Evolutionary conservation across 2,888 invertebrate species (phyloP), one percentile per base, ranked within the genome.

Genomic region (Microctonus hyperodae): DNA sequence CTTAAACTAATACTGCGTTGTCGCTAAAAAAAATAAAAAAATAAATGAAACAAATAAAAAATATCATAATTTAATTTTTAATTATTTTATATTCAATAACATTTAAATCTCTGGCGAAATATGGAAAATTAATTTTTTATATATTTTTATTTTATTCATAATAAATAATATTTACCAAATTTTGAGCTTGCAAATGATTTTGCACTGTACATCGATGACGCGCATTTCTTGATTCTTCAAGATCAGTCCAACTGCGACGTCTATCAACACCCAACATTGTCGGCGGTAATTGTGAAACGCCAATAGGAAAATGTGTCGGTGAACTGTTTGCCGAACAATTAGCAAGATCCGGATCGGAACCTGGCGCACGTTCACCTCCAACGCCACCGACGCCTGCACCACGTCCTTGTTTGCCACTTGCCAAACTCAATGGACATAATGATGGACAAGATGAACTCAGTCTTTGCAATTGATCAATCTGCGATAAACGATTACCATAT

Each of bases 221-320:
- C 53, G 77, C 79, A 60, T 79, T 78, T 58, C 81, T 76, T 2
- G 77, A 85, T 78, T 91, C 91, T 81, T 94, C 94, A 67, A 93
- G 86, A n/a, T 93, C 94, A 5, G 94, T 93, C 95, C 95, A 95
- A 72, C 94, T 94, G 81, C 93, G 90, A 74, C 95, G 87, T 69
- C 88, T 86, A 69, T 89, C 88, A 76, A 88, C 87, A 5, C 84
- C 82, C 72, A 88, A 85, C 68, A 86, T 85, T 81, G 75, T 78
- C 73, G 88, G 87, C 22, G 87, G 79, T 66, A 87, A 85, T 85
- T 87, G 86, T 53, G 71, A 73, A 35, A 72, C 69, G 22, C 72
- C 70, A 5, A 77, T 72, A 35, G 83, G 83, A 65, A 81, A 83
- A 72, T 86, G 85, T 20, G 85, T 85, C n/a, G 86, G 86, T 11